These are phyloP conservation scores for Archegozetes longisetosus DNA, from an alignment of 1,140 invertebrate species.

Conservation along the genomic window DNA sequence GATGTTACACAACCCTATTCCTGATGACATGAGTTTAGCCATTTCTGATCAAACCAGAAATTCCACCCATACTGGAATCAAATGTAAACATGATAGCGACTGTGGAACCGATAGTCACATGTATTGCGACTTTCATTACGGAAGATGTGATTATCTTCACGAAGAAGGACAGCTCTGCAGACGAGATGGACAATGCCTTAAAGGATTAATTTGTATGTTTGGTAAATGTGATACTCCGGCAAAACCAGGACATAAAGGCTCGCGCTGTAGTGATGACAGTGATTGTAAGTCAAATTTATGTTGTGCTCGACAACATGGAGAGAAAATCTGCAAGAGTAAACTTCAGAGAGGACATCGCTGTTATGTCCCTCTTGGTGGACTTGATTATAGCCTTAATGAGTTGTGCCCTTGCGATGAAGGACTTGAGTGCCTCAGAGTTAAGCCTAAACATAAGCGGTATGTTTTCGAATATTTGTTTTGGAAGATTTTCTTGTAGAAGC, in stretches of 20 bases:
- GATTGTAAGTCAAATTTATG: slow-evolving; percentile 22
- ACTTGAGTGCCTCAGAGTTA: background rate
- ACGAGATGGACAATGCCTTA: slow-evolving; percentile 21
- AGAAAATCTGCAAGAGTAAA: slow-evolving; percentile 22
- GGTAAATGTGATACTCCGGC: slow-evolving; percentile 20
- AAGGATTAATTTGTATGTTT: slow-evolving; percentile 23
- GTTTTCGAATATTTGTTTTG: too few species aligned
- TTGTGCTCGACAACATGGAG: slow-evolving; percentile 24
- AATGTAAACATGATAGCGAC: slow-evolving; percentile 2
- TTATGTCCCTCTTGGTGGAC: slow-evolving; percentile 21
- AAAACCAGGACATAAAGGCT: slow-evolving; percentile 19
- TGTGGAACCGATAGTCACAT: slow-evolving; percentile 3
- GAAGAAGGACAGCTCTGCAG: slow-evolving; percentile 21
- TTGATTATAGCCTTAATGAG: slow-evolving; percentile 14
- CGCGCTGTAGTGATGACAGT: slow-evolving; percentile 20
- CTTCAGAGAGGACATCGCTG: slow-evolving; percentile 21
- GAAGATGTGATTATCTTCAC: slow-evolving; percentile 17
- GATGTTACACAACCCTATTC: slow-evolving; percentile 1
- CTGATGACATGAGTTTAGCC: slow-evolving; percentile 11
- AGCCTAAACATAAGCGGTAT: slow-evolving; percentile 32
- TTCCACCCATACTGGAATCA: background rate
- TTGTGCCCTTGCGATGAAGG: slow-evolving; percentile 16
- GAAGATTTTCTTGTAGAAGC: too few species aligned
- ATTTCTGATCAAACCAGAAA: background rate
- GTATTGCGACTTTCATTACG: slow-evolving; percentile 22